These are phyloP conservation scores for Tricholauxania praeusta DNA, from an alignment of 2,888 invertebrate species.

Conservation along the genomic window DNA sequence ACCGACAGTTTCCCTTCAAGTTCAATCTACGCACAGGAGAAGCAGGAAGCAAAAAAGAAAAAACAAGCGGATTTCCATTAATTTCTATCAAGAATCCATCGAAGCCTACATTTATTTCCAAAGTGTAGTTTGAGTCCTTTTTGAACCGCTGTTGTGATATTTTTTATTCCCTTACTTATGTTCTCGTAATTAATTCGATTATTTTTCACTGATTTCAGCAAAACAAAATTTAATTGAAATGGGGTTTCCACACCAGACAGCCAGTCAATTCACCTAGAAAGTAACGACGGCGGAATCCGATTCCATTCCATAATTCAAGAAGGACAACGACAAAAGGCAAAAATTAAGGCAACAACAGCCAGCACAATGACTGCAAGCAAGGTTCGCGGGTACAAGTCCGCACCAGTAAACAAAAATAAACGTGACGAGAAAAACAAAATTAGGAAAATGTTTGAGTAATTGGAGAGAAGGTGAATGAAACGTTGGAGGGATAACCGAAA, in stretches of 20 bases:
- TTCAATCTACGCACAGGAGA: neutral
- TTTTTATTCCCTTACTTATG: constrained; percentile 35
- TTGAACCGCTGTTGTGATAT: neutral
- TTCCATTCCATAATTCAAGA: neutral
- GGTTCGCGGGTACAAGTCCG: neutral
- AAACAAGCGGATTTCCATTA: neutral
- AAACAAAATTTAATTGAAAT: constrained; percentile 66
- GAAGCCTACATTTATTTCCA: neutral
- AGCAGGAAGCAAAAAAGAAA: neutral
- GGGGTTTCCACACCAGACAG: constrained; percentile 31
- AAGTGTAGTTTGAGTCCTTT: neutral
- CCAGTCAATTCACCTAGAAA: neutral
- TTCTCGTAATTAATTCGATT: constrained; percentile 66
- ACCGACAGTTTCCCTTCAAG: neutral
- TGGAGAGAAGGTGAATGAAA: neutral
- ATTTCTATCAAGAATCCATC: constrained; percentile 19
- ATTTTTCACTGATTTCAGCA: constrained; percentile 67
- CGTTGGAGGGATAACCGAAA: neutral
- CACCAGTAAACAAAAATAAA: constrained; percentile 28
- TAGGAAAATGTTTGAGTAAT: constrained; percentile 50
- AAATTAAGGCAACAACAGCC: constrained; percentile 50
- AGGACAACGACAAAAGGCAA: constrained; percentile 56
- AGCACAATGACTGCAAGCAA: neutral
- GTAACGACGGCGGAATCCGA: neutral
- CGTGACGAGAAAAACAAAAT: constrained; percentile 60